Conservation (phyloP, 2,113 vertebrate genomes). For the Apaloderma vittatum region DNA sequence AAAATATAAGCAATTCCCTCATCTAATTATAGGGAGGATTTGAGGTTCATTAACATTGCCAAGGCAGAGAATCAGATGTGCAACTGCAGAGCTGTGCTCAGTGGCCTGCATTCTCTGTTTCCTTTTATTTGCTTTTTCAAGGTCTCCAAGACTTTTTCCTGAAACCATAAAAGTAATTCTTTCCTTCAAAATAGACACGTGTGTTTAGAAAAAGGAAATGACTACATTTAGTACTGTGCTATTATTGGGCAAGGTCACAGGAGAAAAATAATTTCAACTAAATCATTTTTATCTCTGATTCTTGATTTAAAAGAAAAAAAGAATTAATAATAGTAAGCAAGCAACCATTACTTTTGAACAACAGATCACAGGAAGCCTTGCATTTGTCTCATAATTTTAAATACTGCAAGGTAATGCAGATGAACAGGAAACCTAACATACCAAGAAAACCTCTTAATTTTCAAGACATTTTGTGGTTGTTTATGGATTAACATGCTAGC, state of each 20-base stretch:
- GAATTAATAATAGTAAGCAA: neutral
- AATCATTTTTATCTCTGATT: conserved; percentile 79
- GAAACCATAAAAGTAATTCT: conserved; percentile 86
- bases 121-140: conserved; percentile 85
- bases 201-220: conserved; percentile 90
- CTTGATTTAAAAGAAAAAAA: neutral
- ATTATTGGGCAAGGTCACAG: conserved; percentile 85
- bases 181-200: conserved; percentile 80
- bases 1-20: conserved; percentile 99
- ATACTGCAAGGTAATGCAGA: conserved; percentile 36
- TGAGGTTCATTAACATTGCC: conserved; percentile 99
- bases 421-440: conserved; percentile 35
- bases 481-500: conserved; percentile 42
- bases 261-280: conserved; percentile 81
- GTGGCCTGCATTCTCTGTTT: conserved; percentile 87
- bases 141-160: conserved; percentile 84
- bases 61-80: conserved; percentile 93
- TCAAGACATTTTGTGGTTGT: conserved; percentile 66
- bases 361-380: conserved; percentile 29
- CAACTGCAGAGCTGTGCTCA: conserved; percentile 88
- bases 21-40: conserved; percentile 99
- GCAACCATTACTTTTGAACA: conserved; percentile 3
- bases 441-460: conserved; percentile 52
- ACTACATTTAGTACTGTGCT: conserved; percentile 84
- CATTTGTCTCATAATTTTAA: conserved; percentile 20